Percentiles rank a stretch among this genome's conserved stretches.
These are phyloP conservation scores for Teleopsis dalmanni DNA, from an alignment of 1,140 invertebrate species.

Conservation along the genomic window DNA sequence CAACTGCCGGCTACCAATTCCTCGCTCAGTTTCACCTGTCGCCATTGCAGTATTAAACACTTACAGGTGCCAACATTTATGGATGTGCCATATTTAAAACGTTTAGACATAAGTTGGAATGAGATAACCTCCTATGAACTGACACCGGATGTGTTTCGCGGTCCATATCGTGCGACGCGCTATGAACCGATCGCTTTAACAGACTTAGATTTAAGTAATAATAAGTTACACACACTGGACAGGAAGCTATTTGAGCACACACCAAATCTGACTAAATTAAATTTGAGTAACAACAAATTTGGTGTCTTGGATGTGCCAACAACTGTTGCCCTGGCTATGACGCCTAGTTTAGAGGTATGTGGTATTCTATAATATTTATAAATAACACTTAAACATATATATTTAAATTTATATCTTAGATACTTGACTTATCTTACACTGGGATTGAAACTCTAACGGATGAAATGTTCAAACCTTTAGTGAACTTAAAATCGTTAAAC, in stretches of 20 bases:
- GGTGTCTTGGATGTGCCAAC: slow-evolving; percentile 54
- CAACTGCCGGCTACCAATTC: slow-evolving; percentile 42
- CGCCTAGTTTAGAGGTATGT: slow-evolving; percentile 50
- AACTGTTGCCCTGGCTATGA: slow-evolving; percentile 50
- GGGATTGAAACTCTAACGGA: slow-evolving; percentile 47
- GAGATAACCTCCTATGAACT: slow-evolving; percentile 53
- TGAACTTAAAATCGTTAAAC: slow-evolving; percentile 48
- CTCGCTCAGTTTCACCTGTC: slow-evolving; percentile 37
- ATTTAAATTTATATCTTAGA: slow-evolving; percentile 32
- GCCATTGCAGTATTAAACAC: slow-evolving; percentile 48
- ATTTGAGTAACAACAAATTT: slow-evolving; percentile 62
- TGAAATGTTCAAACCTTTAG: slow-evolving; percentile 44
- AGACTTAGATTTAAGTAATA: slow-evolving; percentile 59
- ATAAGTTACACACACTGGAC: slow-evolving; percentile 59
- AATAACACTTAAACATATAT: background rate
- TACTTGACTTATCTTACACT: slow-evolving; percentile 53
- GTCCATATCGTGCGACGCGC: slow-evolving; percentile 48
- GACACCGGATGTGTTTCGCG: slow-evolving; percentile 52
- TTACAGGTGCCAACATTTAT: slow-evolving; percentile 58
- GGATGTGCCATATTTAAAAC: slow-evolving; percentile 54
- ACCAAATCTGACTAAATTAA: slow-evolving; percentile 54
- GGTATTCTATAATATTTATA: background rate
- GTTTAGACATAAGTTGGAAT: slow-evolving; percentile 66
- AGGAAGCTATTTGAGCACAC: slow-evolving; percentile 64
- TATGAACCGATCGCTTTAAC: slow-evolving; percentile 59